These are phyloP conservation scores for Neolamprologus cancellatus DNA, from an alignment of 2,113 vertebrate genomes.

Conservation along the genomic window DNA sequence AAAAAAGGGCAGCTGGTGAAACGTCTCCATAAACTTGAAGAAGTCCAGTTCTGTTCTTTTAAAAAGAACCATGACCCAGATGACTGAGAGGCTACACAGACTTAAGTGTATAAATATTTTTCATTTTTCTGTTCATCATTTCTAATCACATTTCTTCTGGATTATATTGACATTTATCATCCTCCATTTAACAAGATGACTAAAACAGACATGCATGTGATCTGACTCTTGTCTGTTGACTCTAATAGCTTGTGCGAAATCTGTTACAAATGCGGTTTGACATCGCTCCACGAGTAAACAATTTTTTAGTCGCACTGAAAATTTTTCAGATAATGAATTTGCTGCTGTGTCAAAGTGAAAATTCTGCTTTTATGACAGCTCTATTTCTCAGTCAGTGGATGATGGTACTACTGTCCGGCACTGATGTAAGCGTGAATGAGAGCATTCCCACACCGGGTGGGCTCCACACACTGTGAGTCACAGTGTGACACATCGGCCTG, in stretches of 20 bases:
- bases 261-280: neutral
- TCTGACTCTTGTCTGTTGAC: neutral
- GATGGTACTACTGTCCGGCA: neutral
- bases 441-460: conserved; percentile 18
- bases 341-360: neutral
- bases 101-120: neutral
- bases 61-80: neutral
- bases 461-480: conserved; percentile 43
- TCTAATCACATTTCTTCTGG: neutral
- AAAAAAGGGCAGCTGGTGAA: neutral
- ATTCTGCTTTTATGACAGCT: neutral
- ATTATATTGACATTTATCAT: neutral
- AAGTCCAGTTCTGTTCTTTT: neutral
- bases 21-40: neutral
- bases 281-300: neutral
- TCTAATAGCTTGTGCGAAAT: neutral
- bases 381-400: neutral
- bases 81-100: neutral
- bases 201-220: neutral
- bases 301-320: neutral
- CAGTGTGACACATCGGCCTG: conserved; percentile 9
- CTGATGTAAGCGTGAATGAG: conserved; percentile 8
- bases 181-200: neutral
- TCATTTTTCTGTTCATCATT: neutral
- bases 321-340: neutral